Conservation (phyloP, 2,888 invertebrate species). For the Cerastoderma edule region DNA sequence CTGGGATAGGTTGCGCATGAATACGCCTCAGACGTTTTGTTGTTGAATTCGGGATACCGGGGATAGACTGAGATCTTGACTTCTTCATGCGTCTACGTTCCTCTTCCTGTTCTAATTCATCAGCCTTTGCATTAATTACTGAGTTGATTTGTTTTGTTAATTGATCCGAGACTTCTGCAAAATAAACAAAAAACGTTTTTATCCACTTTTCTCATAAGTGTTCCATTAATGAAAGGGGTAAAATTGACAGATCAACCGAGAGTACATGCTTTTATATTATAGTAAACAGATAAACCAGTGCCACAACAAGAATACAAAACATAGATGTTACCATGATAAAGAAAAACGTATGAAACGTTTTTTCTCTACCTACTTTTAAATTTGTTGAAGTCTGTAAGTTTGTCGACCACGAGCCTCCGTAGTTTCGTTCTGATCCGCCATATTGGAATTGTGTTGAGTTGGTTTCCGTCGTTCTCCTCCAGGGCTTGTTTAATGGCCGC, state of each 20-base stretch:
- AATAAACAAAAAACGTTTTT: no score
- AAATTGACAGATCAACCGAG: no score
- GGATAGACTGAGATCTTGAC: constrained; percentile 1
- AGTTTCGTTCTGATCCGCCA: constrained; percentile 69
- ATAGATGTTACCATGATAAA: no score
- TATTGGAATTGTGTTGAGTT: constrained; percentile 72
- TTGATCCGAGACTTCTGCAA: constrained; percentile 15
- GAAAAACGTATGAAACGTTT: no score
- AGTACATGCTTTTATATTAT: no score
- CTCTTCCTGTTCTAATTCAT: constrained; percentile 9
- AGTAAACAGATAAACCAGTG: no score
- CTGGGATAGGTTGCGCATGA: background rate
- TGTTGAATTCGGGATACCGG: background rate
- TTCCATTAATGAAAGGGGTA: no score
- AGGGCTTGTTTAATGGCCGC: constrained; percentile 60
- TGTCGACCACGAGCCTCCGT: constrained; percentile 66
- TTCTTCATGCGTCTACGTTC: constrained; percentile 13
- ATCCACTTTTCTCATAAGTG: no score
- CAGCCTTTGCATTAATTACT: constrained; percentile 9
- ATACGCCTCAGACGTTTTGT: background rate
- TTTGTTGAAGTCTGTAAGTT: constrained; percentile 47
- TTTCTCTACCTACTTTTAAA: constrained; percentile 61
- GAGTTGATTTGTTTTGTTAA: constrained; percentile 14
- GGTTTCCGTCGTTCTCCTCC: constrained; percentile 49
- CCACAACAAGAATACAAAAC: no score